Evolutionary conservation across 2,113 vertebrate genomes (phyloP).

Genomic region (Albula goreensis): DNA sequence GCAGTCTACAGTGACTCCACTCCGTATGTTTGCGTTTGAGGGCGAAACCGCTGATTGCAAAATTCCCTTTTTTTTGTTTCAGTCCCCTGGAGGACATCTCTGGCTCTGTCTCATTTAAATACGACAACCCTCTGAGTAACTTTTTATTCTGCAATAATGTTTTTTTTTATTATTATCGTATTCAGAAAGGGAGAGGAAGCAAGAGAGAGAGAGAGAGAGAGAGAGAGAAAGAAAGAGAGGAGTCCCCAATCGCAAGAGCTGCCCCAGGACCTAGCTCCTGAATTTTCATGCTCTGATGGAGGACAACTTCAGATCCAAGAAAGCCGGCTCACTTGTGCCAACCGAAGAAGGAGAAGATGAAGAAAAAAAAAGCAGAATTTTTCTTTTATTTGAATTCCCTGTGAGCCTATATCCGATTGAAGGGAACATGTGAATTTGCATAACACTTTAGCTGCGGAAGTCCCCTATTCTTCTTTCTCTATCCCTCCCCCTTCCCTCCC

Average conservation of each 20-base stretch:
- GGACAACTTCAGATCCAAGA: slow-evolving; percentile 13
- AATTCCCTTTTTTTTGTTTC: slow-evolving; percentile 47
- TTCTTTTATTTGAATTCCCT: slow-evolving; percentile 25
- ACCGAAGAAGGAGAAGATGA: neutral
- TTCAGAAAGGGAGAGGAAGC: no score
- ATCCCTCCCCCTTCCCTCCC: slow-evolving; percentile 40
- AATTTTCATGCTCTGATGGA: slow-evolving; percentile 18
- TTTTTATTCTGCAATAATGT: neutral
- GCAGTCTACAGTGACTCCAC: slow-evolving; percentile 14
- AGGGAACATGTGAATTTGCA: slow-evolving; percentile 14
- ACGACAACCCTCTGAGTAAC: slow-evolving; percentile 28
- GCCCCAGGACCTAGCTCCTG: neutral
- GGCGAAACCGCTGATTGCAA: slow-evolving; percentile 45
- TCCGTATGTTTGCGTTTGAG: slow-evolving; percentile 66
- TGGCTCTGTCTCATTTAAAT: slow-evolving; percentile 56
- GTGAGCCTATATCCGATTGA: neutral
- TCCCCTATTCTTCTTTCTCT: slow-evolving; percentile 8
- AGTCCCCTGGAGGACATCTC: slow-evolving; percentile 41
- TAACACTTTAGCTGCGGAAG: neutral
- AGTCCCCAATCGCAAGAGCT: neutral
- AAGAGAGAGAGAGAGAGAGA: no score
- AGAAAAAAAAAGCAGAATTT: neutral
- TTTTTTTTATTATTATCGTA: no score
- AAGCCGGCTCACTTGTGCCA: neutral
- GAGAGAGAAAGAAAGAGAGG: no score